phyloP scores from a whole-genome alignment of 2,888 invertebrate species.

The Zonitis immaculata region DNA sequence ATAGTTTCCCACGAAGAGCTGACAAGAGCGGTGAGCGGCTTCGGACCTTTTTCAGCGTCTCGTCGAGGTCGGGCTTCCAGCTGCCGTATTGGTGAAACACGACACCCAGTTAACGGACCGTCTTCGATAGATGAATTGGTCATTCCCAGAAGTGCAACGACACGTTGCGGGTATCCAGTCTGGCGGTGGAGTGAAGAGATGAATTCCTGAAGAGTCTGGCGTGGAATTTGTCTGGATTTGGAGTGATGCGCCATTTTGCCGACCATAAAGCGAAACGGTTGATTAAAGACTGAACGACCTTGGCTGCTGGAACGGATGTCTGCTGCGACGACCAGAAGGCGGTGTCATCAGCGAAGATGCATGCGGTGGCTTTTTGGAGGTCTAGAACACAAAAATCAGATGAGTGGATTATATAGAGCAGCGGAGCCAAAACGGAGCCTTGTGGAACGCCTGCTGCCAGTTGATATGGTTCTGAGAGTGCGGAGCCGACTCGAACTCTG shows the following conservation, averaged over 20 bases:
- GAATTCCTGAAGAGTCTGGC: conserved; percentile 1
- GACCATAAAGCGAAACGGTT: conserved; percentile 1
- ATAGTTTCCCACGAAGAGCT: too few relatives aligned
- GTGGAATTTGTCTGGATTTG: conserved; percentile 7
- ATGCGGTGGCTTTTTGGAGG: neutral
- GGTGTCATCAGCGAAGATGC: conserved; percentile 12
- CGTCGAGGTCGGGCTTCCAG: too few relatives aligned
- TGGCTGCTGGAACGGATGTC: neutral
- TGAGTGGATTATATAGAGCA: conserved; percentile 5
- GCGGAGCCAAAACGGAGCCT: conserved; percentile 8
- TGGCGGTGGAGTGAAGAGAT: too few relatives aligned
- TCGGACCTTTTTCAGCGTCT: too few relatives aligned
- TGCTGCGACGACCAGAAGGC: conserved; percentile 8
- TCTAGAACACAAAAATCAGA: conserved; percentile 6
- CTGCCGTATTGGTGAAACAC: too few relatives aligned
- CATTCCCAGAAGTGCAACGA: too few relatives aligned
- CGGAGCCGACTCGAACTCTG: neutral
- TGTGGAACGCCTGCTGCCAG: conserved; percentile 8
- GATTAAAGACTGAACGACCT: neutral
- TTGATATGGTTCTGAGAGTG: neutral
- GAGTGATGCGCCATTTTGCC: conserved; percentile 4
- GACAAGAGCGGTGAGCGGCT: too few relatives aligned
- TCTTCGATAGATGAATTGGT: too few relatives aligned
- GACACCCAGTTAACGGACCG: too few relatives aligned
- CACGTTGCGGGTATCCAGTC: too few relatives aligned